Evolutionary conservation across 2,888 invertebrate genomes (phyloP).

Genomic region (Sarcophaga carnaria): DNA sequence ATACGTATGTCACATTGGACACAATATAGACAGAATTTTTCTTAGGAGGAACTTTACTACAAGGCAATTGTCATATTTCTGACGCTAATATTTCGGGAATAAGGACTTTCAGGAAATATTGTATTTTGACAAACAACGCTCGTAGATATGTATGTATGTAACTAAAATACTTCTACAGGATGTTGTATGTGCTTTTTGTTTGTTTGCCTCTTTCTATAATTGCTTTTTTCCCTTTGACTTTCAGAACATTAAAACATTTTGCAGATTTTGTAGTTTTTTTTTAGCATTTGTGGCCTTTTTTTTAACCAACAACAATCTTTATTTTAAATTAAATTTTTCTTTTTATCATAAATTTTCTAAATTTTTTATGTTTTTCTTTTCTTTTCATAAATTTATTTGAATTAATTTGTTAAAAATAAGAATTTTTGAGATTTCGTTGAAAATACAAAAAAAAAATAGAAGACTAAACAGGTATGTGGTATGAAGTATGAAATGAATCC

Average conservation of each 20-base stretch:
- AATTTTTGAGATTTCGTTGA: constrained; percentile 29
- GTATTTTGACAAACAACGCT: too few species aligned
- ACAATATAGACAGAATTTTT: too few species aligned
- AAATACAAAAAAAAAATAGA: constrained; percentile 11
- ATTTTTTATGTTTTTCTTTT: constrained; percentile 30
- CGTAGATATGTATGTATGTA: too few species aligned
- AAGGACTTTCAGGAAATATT: too few species aligned
- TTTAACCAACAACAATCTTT: constrained; percentile 64
- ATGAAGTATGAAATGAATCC: constrained; percentile 21
- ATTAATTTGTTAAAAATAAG: constrained; percentile 36
- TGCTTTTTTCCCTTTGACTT: not conserved
- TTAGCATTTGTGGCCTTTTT: constrained; percentile 55
- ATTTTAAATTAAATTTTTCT: constrained; percentile 41
- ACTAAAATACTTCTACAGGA: too few species aligned
- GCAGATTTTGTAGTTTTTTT: constrained; percentile 23
- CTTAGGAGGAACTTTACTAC: too few species aligned
- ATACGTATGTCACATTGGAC: too few species aligned
- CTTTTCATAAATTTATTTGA: not conserved
- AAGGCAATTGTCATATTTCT: too few species aligned
- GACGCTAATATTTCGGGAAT: too few species aligned
- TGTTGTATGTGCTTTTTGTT: not conserved
- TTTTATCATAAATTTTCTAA: constrained; percentile 51
- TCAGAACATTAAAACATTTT: constrained; percentile 15
- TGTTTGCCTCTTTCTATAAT: not conserved
- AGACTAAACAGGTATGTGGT: not conserved